phyloP scores from a whole-genome alignment of 2,797 vertebrate species.

The Ctenopoma multispine region DNA sequence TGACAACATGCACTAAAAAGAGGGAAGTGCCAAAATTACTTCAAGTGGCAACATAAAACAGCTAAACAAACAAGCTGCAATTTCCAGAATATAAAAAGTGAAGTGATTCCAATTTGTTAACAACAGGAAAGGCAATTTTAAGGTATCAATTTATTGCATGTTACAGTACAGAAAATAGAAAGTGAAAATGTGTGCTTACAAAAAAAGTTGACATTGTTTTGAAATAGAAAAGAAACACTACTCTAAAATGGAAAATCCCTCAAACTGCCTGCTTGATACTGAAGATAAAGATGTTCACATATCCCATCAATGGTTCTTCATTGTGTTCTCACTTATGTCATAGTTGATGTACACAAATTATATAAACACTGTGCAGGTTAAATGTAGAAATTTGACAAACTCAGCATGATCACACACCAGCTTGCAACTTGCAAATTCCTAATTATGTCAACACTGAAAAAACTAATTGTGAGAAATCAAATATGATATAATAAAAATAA shows the following conservation, averaged over 20 bases:
- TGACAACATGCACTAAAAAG: conserved; percentile 17
- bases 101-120: conserved; percentile 26
- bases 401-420: conserved; percentile 41
- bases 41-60: conserved; percentile 14
- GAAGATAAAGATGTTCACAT: conserved; percentile 33
- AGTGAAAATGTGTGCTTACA: conserved; percentile 86
- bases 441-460: conserved; percentile 24
- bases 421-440: conserved; percentile 37
- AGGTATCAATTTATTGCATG: conserved; percentile 94
- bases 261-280: conserved; percentile 36
- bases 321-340: conserved; percentile 7
- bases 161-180: conserved; percentile 94
- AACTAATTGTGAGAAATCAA: not conserved
- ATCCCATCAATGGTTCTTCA: conserved; percentile 17
- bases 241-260: conserved; percentile 55
- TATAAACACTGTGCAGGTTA: conserved; percentile 57
- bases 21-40: conserved; percentile 62
- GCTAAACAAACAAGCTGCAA: conserved; percentile 20
- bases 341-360: conserved; percentile 38
- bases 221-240: conserved; percentile 71
- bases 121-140: conserved; percentile 64
- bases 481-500: conserved; percentile 52
- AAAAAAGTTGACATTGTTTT: conserved; percentile 73
- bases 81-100: conserved; percentile 57
- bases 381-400: conserved; percentile 32